These are phyloP conservation scores for Vombatus ursinus DNA, from an alignment of 2,113 vertebrate species.

Conservation along the genomic window DNA sequence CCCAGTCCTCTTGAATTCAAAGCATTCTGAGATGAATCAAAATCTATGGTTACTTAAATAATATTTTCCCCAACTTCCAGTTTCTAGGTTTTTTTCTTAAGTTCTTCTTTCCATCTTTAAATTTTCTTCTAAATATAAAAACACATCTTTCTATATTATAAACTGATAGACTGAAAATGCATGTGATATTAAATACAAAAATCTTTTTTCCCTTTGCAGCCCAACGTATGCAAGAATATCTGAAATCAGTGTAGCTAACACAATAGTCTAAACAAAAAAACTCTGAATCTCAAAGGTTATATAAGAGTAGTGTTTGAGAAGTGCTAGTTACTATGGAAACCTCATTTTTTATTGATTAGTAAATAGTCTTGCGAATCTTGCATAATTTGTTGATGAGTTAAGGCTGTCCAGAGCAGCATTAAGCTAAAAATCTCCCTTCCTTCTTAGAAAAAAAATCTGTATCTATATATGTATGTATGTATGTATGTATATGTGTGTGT, in stretches of 20 bases:
- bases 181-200: constrained; percentile 44
- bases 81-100: constrained; percentile 25
- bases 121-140: constrained; percentile 23
- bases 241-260: constrained; percentile 40
- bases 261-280: constrained; percentile 60
- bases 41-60: constrained; percentile 47
- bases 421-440: constrained; percentile 50
- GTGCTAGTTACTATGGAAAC: constrained; percentile 74
- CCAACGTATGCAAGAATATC: constrained; percentile 42
- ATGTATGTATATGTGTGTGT: neutral
- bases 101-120: constrained; percentile 50
- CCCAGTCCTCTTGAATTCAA: constrained; percentile 44
- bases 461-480: neutral
- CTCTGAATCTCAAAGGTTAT: constrained; percentile 59
- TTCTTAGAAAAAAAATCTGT: neutral
- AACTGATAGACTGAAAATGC: constrained; percentile 47
- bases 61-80: constrained; percentile 21
- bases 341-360: constrained; percentile 75
- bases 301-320: constrained; percentile 52
- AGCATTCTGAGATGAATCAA: constrained; percentile 57
- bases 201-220: constrained; percentile 45
- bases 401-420: constrained; percentile 52
- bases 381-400: constrained; percentile 64
- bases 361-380: constrained; percentile 74
- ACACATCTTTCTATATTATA: constrained; percentile 17